phyloP scores from a whole-genome alignment of 2,797 vertebrate species.

The Pyrocephalus nanus region DNA sequence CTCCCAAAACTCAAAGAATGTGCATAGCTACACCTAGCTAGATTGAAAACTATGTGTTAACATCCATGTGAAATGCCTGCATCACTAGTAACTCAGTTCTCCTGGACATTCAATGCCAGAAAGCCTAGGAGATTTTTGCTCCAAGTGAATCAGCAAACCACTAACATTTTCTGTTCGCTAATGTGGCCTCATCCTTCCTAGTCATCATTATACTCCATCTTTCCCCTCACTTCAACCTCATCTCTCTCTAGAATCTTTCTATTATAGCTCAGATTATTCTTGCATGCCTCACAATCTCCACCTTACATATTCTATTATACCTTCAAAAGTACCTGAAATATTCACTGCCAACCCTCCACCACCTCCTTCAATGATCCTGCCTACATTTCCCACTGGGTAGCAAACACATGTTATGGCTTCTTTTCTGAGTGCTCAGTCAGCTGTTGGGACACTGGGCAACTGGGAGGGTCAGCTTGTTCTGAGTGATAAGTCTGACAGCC shows the following conservation, averaged over 20 bases:
- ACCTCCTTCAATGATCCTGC: not conserved
- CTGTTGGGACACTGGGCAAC: not conserved
- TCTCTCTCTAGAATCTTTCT: not conserved
- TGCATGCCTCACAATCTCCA: not conserved
- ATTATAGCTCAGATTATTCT: not conserved
- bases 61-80: not conserved
- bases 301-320: not conserved
- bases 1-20: not conserved
- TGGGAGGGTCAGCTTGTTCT: not conserved
- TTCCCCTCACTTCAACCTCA: not conserved
- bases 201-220: not conserved
- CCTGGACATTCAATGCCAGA: not conserved
- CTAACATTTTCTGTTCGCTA: not conserved
- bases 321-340: not conserved
- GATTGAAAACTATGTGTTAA: not conserved
- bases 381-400: not conserved
- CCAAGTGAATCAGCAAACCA: not conserved
- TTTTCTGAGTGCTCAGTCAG: not conserved
- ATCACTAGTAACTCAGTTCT: not conserved
- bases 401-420: rapidly evolving
- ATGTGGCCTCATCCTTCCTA: not conserved
- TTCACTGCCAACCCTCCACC: not conserved
- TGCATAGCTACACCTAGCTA: not conserved
- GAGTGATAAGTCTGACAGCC: not conserved
- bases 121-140: not conserved